A percentile compares a stretch with the other conserved stretches of the same genome.
Conservation (phyloP, 2,888 invertebrate species). For the Drosophila siamana region DNA sequence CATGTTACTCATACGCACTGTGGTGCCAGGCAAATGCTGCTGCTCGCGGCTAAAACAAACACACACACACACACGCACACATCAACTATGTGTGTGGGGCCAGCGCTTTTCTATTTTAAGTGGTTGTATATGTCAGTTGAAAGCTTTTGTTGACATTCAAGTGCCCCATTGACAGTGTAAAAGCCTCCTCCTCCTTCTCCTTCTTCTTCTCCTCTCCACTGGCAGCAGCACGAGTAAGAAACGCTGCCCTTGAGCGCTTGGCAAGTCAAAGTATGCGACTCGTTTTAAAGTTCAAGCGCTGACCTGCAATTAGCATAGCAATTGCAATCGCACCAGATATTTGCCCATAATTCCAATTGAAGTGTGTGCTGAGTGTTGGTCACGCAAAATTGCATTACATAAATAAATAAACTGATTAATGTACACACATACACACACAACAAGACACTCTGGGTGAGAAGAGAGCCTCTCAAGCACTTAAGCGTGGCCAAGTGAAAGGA, state of each 20-base stretch:
- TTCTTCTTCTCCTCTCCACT: background rate
- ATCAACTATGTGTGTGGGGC: conserved; percentile 23
- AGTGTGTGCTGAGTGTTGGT: conserved; percentile 8
- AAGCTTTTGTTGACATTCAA: conserved; percentile 80
- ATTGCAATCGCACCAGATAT: background rate
- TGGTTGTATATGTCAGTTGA: conserved; percentile 79
- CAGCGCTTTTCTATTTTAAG: conserved; percentile 74
- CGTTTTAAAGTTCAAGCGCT: conserved; percentile 22
- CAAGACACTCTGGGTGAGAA: background rate
- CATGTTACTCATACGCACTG: conserved; percentile 61
- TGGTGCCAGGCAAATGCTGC: conserved; percentile 15
- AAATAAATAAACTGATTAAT: conserved; percentile 72
- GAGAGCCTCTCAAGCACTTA: conserved; percentile 12
- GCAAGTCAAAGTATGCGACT: conserved; percentile 41
- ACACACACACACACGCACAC: conserved; percentile 17
- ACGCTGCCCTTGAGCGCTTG: conserved; percentile 2
- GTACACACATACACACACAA: conserved; percentile 30
- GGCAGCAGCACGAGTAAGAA: conserved; percentile 9
- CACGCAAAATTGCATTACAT: conserved; percentile 34
- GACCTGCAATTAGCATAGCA: background rate
- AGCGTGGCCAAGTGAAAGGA: conserved; percentile 18
- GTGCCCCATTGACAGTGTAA: conserved; percentile 77
- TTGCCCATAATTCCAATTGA: background rate
- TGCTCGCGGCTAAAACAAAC: conserved; percentile 68
- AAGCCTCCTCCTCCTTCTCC: conserved; percentile 40